Evolutionary conservation across 2,888 invertebrate genomes (phyloP).

Genomic region (Drosophila recens): DNA sequence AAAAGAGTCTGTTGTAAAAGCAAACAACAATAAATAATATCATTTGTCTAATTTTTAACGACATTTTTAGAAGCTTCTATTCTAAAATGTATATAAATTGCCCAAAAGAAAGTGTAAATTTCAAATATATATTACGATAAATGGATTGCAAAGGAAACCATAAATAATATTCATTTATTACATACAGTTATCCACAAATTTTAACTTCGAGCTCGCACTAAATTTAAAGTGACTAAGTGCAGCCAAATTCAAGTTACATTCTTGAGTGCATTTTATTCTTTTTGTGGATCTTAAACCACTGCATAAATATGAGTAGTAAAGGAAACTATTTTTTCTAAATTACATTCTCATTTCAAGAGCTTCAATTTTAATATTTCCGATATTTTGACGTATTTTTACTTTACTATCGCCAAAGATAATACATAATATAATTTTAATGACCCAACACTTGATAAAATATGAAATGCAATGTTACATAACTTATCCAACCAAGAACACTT

Average conservation of each 20-base stretch:
- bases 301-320: no score
- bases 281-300: no score
- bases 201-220: background rate
- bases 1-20: slow-evolving; percentile 19
- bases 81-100: background rate
- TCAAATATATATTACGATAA: slow-evolving; percentile 8
- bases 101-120: background rate
- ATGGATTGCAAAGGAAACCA: slow-evolving; percentile 5
- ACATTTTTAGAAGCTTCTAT: background rate
- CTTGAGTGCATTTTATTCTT: background rate
- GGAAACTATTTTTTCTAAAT: no score
- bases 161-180: slow-evolving; percentile 8
- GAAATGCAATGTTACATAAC: background rate
- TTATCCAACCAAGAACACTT: background rate
- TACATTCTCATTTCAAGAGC: no score
- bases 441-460: background rate
- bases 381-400: no score
- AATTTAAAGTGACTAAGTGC: background rate
- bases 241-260: background rate
- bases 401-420: background rate
- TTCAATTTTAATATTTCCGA: no score
- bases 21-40: slow-evolving; percentile 21
- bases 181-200: background rate
- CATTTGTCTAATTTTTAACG: slow-evolving; percentile 10
- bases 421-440: slow-evolving; percentile 8